A percentile compares a stretch with the other conserved stretches of the same genome.
Conservation (phyloP, 2,797 vertebrate genomes). For the Corythornis leucogaster region DNA sequence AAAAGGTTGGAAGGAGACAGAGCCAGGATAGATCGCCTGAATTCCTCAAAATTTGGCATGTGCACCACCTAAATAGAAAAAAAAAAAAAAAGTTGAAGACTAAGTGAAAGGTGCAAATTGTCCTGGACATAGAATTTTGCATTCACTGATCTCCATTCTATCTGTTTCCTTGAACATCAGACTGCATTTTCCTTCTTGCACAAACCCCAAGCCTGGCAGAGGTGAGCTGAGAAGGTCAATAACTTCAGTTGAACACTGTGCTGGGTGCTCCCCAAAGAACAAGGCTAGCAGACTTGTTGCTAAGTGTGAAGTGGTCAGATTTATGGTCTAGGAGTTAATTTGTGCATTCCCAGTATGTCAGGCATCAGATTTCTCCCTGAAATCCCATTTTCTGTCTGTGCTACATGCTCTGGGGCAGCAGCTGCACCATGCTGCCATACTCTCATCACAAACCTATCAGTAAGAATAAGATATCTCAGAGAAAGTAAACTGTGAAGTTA, state of each 20-base stretch:
- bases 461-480: not conserved
- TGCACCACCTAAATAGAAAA: not conserved
- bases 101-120: not conserved
- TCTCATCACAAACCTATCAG: not conserved
- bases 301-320: not conserved
- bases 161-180: not conserved
- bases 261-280: fast-evolving
- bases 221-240: not conserved
- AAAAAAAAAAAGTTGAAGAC: not conserved
- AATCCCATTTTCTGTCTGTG: not conserved
- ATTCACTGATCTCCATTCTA: not conserved
- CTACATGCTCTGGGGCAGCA: not conserved
- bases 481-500: not conserved
- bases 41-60: not conserved
- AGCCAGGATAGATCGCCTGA: not conserved
- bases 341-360: not conserved
- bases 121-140: not conserved
- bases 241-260: not conserved
- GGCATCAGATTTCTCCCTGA: not conserved
- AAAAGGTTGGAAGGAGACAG: too few species aligned
- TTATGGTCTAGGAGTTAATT: not conserved
- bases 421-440: not conserved
- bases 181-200: not conserved
- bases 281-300: not conserved
- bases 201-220: not conserved